Base-by-base conservation (phyloP, 2,113 vertebrate genomes). In the Steatornis caripensis region DNA sequence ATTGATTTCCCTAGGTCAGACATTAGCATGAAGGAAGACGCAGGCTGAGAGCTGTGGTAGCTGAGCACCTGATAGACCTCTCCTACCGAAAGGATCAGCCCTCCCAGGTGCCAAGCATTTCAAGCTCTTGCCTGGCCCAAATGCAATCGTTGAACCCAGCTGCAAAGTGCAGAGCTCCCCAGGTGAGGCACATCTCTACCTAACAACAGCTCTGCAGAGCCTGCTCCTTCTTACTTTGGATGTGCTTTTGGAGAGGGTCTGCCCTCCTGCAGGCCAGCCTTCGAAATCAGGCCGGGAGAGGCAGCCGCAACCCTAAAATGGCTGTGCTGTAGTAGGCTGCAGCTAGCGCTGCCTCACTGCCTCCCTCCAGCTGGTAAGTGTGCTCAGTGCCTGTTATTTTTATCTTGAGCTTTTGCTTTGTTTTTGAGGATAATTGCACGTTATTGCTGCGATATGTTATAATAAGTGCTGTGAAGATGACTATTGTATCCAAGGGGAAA, bases 361-460 rank as follows among this genome's bases (percentile, higher is more conserved):
- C 16, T 97, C 91, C 43, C 70, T 89, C 95, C 94, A 96, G 94
- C 89, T 97, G 97, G 97, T 97, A 91, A 97, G 97, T 62, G 87
- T 45, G 89, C 70, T 94, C 49, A 65, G 70, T 82, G 95, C 74
- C 53, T 97, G 94, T 87, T 97, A 97, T 96, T 97, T 97, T 97
- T 97, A 95, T 95, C 95, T 96, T 82, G 84, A 93, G 97, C 89
- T 95, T 94, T 96, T 91, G 84, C 91, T 97, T 97, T 97, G 95
- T 96, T 96, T 95, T 92, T 95, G 95, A 97, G 89, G 91, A 95
- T 95, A 96, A 96, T 96, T 96, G 77, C 81, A 91, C 58, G 3
- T 94, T 95, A 95, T 96, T 94, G 93, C 95, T 87, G 94, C 96
- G 95, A 93, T 96, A 93, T 97, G 94, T 94, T 95, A 97, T 95